phyloP scores from a whole-genome alignment of 2,113 vertebrate genomes.

The Pithys albifrons region DNA sequence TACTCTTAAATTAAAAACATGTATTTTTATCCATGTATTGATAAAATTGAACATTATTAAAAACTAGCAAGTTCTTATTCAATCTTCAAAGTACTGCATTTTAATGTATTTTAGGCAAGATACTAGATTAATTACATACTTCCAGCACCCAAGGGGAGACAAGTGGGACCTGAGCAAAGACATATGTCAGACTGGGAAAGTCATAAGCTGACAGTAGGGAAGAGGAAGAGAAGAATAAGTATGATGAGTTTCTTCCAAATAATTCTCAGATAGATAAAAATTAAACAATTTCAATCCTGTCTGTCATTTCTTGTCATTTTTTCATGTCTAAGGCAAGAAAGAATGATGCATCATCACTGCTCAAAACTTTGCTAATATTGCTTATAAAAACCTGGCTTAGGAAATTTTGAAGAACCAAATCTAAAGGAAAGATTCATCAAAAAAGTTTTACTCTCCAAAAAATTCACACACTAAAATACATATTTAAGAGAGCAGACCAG shows the following conservation, averaged over 20 bases:
- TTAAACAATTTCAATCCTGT: neutral
- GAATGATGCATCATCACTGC: neutral
- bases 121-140: neutral
- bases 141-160: neutral
- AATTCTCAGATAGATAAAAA: neutral
- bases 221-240: neutral
- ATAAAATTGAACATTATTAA: neutral
- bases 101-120: neutral
- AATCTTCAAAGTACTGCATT: neutral
- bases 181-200: fast-evolving
- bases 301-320: neutral
- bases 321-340: neutral
- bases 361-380: neutral
- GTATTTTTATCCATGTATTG: neutral
- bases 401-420: neutral
- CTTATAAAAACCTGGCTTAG: neutral
- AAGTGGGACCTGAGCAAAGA: neutral
- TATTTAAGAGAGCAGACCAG: neutral
- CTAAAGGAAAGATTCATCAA: neutral
- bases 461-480: neutral
- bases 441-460: fast-evolving
- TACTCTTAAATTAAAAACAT: neutral
- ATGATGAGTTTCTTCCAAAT: neutral
- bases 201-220: neutral
- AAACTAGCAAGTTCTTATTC: neutral